phyloP scores from a whole-genome alignment of 2,113 vertebrate genomes.

The Phainopepla nitens region DNA sequence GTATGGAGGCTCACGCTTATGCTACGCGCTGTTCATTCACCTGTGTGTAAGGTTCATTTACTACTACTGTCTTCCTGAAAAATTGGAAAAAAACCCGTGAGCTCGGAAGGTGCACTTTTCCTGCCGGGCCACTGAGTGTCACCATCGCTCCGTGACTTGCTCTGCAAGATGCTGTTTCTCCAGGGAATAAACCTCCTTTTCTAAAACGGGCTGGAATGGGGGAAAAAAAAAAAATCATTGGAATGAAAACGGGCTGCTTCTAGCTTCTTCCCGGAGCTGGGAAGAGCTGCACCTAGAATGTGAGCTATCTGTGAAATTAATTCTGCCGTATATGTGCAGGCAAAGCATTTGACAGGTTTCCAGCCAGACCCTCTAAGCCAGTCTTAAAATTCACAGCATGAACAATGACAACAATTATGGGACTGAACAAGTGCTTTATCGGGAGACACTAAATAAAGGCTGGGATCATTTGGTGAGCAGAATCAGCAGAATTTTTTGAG shows the following conservation, averaged over 20 bases:
- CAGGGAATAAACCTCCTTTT: neutral
- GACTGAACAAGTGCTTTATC: neutral
- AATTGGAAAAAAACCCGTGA: rapidly evolving
- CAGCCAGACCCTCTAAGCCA: neutral
- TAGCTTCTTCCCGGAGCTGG: neutral
- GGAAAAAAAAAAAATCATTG: neutral
- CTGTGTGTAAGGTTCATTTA: neutral
- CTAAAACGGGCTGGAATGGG: neutral
- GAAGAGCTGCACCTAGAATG: neutral
- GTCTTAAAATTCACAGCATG: neutral
- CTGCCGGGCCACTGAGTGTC: constrained; percentile 15
- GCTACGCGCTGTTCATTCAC: neutral
- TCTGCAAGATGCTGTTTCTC: neutral
- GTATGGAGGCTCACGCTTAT: neutral
- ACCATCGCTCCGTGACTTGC: neutral
- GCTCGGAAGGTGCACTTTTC: neutral
- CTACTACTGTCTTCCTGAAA: neutral
- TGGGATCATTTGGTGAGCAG: neutral
- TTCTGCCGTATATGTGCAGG: neutral
- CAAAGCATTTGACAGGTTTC: neutral
- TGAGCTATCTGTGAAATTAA: neutral
- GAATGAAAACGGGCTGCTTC: neutral
- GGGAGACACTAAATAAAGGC: neutral
- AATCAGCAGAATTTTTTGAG: neutral
- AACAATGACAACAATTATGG: neutral